Evolutionary conservation across 2,113 vertebrate species (phyloP), one percentile per base, ranked within the genome.

Genomic region (Phylloscopus whistleri): DNA sequence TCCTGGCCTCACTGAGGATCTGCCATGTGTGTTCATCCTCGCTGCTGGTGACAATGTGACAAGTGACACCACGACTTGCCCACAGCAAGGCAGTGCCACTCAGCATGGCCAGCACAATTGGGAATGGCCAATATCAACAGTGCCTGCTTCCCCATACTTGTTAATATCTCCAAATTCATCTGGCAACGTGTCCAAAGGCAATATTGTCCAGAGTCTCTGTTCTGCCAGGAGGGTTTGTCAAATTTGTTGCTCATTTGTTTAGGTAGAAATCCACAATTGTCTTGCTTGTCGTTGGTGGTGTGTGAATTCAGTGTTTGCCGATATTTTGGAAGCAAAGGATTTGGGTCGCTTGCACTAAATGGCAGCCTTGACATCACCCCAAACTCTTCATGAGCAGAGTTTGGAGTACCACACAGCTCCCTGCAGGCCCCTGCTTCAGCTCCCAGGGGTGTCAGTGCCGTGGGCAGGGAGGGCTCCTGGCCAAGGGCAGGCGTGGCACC

Each of bases 401-500:
- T 7, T 66, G 62, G 76, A 3, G 49, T 5, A 3, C 3, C 4
- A 5, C 30, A 41, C 7, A 56, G 44, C 52, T 74, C 28, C 72
- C 72, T 53, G 44, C 51, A 85, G 74, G 35, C 15, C 39, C 75
- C 28, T 49, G 48, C 5, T 39, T 49, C 56, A 60, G 56, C 31
- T 75, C 0, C 0, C 3, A 1, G 3, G 4, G 17, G n/a, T 22
- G 33, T 37, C 52, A 11, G 60, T 84, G 43, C 35, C 3, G 19
- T 13, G 83, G 75, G 23, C 73, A 59, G 49, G 7, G 56, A 63
- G 19, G 11, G 8, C 43, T 81, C 37, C 44, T 68, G 26, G 75
- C 24, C 16, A 16, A 17, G 44, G 21, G 16, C 66, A 51, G 17
- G 4, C 5, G 22, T 28, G 43, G 22, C 18, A 12, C 64, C 18